These are phyloP conservation scores for Euleptes europaea DNA, from an alignment of 2,113 vertebrate genomes.

Conservation along the genomic window DNA sequence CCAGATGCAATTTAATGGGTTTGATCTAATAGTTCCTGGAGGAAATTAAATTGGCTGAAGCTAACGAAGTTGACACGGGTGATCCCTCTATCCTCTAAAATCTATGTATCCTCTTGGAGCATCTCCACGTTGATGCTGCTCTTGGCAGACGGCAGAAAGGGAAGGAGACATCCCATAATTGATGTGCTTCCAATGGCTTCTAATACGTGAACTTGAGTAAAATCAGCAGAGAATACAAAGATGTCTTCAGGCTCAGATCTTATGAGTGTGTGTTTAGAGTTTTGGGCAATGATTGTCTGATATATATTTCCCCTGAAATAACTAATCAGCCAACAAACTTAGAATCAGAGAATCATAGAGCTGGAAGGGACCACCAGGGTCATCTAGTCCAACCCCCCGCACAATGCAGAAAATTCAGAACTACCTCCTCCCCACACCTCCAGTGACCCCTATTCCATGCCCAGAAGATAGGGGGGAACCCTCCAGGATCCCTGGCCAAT, in stretches of 20 bases:
- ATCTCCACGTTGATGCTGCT: neutral
- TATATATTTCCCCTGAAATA: too few species aligned
- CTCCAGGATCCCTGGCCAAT: too few species aligned
- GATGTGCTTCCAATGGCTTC: neutral
- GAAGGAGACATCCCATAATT: neutral
- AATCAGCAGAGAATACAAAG: neutral
- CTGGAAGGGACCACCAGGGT: too few species aligned
- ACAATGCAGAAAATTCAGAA: too few species aligned
- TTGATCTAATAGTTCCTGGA: constrained; percentile 7
- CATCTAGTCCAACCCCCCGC: too few species aligned
- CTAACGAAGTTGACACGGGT: neutral
- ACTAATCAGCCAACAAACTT: too few species aligned
- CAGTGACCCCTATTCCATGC: too few species aligned
- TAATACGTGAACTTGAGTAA: neutral
- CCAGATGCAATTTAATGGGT: neutral
- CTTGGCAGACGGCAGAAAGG: neutral
- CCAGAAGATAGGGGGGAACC: too few species aligned
- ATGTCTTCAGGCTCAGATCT: neutral
- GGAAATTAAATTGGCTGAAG: constrained; percentile 12
- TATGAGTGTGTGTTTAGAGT: neutral
- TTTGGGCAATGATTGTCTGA: neutral
- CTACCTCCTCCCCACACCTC: too few species aligned
- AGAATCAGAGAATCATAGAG: too few species aligned
- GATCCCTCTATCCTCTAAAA: neutral
- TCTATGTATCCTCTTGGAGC: constrained; percentile 4